phyloP scores from a whole-genome alignment of 2,113 vertebrate species.

The Halichoerus grypus region DNA sequence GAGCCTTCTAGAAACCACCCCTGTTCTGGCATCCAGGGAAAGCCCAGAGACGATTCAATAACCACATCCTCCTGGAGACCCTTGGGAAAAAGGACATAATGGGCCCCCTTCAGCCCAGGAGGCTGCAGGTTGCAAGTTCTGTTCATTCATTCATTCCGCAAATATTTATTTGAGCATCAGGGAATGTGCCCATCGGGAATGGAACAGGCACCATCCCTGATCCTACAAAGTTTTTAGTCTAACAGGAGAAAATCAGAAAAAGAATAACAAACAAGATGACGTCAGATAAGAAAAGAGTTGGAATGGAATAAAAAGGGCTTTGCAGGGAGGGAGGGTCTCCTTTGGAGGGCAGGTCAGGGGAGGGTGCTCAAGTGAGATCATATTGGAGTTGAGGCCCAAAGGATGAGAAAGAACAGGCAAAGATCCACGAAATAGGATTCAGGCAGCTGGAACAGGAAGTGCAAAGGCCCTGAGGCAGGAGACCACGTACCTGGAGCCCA shows the following conservation, averaged over 20 bases:
- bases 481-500: not conserved
- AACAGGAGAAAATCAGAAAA: not conserved
- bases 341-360: not conserved
- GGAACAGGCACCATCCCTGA: not conserved
- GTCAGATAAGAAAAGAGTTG: not conserved
- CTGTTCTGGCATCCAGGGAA: not conserved
- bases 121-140: no score
- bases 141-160: not conserved
- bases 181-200: not conserved
- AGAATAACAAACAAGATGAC: not conserved
- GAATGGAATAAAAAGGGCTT: not conserved
- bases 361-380: not conserved
- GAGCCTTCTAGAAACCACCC: not conserved
- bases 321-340: not conserved
- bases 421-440: not conserved
- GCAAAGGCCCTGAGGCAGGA: not conserved
- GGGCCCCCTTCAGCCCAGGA: not conserved
- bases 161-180: not conserved
- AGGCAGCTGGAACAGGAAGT: not conserved
- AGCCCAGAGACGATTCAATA: not conserved
- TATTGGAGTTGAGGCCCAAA: not conserved
- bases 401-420: not conserved
- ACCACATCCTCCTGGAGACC: not conserved
- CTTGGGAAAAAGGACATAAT: rapidly evolving
- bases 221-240: not conserved